Evolutionary conservation across 2,888 invertebrate genomes (phyloP).

Genomic region (Troides helena): DNA sequence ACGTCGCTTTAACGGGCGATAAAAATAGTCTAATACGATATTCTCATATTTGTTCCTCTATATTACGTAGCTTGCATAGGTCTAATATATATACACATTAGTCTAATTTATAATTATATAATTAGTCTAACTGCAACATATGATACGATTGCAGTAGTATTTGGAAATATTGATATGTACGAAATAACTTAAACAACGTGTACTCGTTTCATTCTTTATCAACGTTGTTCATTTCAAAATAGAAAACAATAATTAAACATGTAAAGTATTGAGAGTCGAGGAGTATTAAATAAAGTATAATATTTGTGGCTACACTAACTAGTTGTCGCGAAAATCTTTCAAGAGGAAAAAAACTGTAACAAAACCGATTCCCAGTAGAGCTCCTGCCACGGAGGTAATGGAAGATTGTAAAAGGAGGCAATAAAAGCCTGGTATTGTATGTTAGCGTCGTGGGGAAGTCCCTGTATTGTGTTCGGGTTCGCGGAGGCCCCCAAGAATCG

Average conservation of each 20-base stretch:
- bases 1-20: constrained; percentile 46
- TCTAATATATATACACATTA: neutral
- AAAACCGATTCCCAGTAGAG: constrained; percentile 76
- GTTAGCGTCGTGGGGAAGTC: constrained; percentile 74
- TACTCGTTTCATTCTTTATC: neutral
- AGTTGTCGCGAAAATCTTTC: constrained; percentile 65
- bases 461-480: constrained; percentile 74
- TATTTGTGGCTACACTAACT: constrained; percentile 50
- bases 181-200: neutral
- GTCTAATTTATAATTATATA: neutral
- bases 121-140: neutral
- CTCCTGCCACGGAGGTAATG: constrained; percentile 74
- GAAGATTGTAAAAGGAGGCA: constrained; percentile 80
- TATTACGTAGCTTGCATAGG: neutral
- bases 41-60: constrained; percentile 55
- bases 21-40: constrained; percentile 61
- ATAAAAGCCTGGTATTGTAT: constrained; percentile 80
- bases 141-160: neutral
- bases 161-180: neutral
- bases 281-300: constrained; percentile 39
- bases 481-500: constrained; percentile 74
- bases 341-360: constrained; percentile 69
- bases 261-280: neutral
- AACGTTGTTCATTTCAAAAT: neutral
- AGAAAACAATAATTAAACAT: neutral